Evolutionary conservation across 2,113 vertebrate species (phyloP), one percentile per base, ranked within the genome.

Genomic region (Paradisaea rubra): DNA sequence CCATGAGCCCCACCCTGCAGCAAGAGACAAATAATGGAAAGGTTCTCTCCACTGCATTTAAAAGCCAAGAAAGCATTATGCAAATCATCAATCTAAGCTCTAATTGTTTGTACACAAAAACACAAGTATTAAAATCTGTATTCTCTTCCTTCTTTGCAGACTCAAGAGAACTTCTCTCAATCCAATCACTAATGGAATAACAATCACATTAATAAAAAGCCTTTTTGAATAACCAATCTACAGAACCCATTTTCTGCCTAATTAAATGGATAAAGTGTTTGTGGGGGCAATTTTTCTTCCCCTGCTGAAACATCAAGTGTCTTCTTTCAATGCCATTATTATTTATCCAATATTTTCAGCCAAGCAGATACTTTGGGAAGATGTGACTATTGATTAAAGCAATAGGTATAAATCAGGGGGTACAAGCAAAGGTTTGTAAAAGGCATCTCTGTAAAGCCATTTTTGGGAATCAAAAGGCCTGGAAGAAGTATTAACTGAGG

Each of bases 161-260:
- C 79, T 61, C 30, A 56, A 65, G 68, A 82, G 39, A 78, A 69
- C 21, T 20, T 57, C 28, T 72, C 72, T 77, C 68, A 65, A 9
- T 73, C 3, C 1, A 91, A 70, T 59, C 82, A 80, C 71, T 94
- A 96, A 94, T 88, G 71, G 71, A 91, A 35, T 73, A 91, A 72
- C 65, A 89, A 88, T 42, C 59, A 86, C 16, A 57, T 72, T 80
- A 91, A 96, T 93, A 86, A 96, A 96, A 94, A 83, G 64, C 35
- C 71, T 86, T 79, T 91, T 45, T 72, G 37, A 95, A 87, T 60
- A 91, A 52, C 49, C 31, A 47, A 65, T 70, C 74, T 54, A 65
- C 50, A 80, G 65, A 93, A 94, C 35, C 63, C 27, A 93, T 83
- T 86, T 94, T 94, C 88, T 93, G 76, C 14, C 47, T 94, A 88